Evolutionary conservation across 2,888 invertebrate species (phyloP).

Genomic region (Agrochola litura): DNA sequence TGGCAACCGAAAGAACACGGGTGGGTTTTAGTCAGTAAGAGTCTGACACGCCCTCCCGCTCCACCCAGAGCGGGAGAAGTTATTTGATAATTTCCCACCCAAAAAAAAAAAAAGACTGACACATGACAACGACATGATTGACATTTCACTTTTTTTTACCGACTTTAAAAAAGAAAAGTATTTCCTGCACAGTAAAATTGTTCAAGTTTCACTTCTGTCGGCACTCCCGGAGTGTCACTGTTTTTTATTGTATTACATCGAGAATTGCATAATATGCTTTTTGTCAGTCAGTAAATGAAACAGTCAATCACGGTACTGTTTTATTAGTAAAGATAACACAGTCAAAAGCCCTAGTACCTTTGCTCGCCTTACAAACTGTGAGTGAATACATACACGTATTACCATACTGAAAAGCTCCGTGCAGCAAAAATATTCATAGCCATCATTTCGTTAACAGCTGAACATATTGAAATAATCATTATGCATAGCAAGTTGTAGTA

Average conservation of each 20-base stretch:
- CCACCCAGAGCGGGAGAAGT: too few species aligned
- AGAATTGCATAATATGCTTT: neutral
- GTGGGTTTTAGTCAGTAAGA: too few species aligned
- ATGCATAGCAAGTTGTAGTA: slow-evolving; percentile 20
- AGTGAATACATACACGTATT: slow-evolving; percentile 57
- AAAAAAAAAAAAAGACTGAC: too few species aligned
- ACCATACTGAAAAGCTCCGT: slow-evolving; percentile 54
- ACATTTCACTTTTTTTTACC: too few species aligned
- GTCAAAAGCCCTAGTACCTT: slow-evolving; percentile 5
- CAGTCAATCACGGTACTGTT: neutral
- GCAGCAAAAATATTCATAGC: slow-evolving; percentile 42
- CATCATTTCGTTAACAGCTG: slow-evolving; percentile 41
- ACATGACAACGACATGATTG: too few species aligned
- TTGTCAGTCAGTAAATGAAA: neutral
- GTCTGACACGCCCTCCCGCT: too few species aligned
- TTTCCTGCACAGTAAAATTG: too few species aligned
- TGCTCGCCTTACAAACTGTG: slow-evolving; percentile 19
- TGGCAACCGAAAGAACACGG: too few species aligned
- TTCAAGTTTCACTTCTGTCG: too few species aligned
- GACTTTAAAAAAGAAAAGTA: too few species aligned
- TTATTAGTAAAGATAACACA: slow-evolving; percentile 11
- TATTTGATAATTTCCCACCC: too few species aligned
- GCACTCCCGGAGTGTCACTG: too few species aligned
- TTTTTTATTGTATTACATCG: neutral
- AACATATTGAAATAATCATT: slow-evolving; percentile 54